Evolutionary conservation across 2,888 invertebrate genomes (phyloP), one percentile per base, ranked within the genome.

Genomic region (Nemotelus nigrinus): DNA sequence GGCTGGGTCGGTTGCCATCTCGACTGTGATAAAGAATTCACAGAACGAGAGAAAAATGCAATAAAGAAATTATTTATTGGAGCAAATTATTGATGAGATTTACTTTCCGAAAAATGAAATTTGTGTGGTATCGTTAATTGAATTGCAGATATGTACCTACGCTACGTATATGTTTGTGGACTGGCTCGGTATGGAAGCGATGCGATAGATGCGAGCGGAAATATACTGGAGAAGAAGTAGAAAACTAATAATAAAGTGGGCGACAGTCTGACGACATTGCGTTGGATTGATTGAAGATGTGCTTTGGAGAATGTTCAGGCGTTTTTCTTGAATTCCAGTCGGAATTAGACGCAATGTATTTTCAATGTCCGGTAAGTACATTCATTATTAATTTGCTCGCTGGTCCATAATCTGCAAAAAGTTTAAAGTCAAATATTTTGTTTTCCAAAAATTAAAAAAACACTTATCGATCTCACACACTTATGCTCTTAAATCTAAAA

Each of bases 61-160:
- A 60, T 74, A 74, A 63, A 60, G 74, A 74, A 74, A 60, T 70
- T 70, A 70, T 70, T 70, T 74, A 74, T 74, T 74, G 74, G 63
- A 63, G 43, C 74, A 60, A 50, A 74, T 74, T 74, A 74, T 74
- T 74, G 60, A 47, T 60, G 50, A 41, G 74, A 63, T 60, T 74
- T 60, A 60, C n/a, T 41, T 44, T 44, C 57, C 47, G 60, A 58
- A 72, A 72, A 72, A 53, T 58, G 57, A 72, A 58, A 58, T 72
- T 72, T 72, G 57, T 72, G 57, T 72, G 57, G 72, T 72, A 58
- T 72, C 57, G 58, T 72, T 72, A 57, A 72, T 72, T 70, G 70
- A 70, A 70, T 70, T 70, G 39, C 5, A 55, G 25, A 25, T 25
- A 25, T 25, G 25, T 25, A 25, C 25, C 25, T 25, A 25, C 25